A percentile compares a stretch with the other conserved stretches of the same genome.
phyloP scores from a whole-genome alignment of 1,140 invertebrate species.

The Neodiprion fabricii region DNA sequence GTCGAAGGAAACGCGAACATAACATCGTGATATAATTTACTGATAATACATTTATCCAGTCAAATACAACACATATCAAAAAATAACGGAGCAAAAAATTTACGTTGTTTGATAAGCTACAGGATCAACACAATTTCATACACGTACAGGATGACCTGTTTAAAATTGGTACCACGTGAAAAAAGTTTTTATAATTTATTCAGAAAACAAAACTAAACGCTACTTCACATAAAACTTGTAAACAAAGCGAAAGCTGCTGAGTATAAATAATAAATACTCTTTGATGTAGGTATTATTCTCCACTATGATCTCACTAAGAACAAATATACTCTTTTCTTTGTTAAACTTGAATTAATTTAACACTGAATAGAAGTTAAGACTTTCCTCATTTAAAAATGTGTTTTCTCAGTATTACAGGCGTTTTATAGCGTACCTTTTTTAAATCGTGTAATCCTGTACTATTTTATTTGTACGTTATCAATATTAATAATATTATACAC shows the following conservation, averaged over 20 bases:
- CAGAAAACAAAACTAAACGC: neutral
- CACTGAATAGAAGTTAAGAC: neutral
- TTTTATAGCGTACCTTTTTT: neutral
- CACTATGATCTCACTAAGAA: neutral
- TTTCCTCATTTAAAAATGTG: neutral
- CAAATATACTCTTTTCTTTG: neutral
- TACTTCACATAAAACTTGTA: no score
- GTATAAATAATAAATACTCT: constrained; percentile 7
- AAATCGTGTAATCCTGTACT: constrained; percentile 32
- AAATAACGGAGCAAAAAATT: no score
- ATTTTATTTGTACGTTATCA: constrained; percentile 46
- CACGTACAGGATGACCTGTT: neutral
- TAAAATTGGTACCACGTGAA: neutral
- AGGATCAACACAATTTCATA: neutral
- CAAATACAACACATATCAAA: no score
- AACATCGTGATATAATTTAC: no score
- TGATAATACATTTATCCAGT: no score
- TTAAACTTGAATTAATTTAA: neutral
- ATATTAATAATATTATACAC: constrained; percentile 37
- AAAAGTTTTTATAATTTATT: neutral
- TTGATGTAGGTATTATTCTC: neutral
- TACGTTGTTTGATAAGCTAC: neutral
- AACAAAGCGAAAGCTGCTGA: no score
- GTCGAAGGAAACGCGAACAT: no score
- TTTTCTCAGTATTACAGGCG: neutral